Conservation (phyloP, 2,888 invertebrate genomes). For the Panzeria rudis region DNA sequence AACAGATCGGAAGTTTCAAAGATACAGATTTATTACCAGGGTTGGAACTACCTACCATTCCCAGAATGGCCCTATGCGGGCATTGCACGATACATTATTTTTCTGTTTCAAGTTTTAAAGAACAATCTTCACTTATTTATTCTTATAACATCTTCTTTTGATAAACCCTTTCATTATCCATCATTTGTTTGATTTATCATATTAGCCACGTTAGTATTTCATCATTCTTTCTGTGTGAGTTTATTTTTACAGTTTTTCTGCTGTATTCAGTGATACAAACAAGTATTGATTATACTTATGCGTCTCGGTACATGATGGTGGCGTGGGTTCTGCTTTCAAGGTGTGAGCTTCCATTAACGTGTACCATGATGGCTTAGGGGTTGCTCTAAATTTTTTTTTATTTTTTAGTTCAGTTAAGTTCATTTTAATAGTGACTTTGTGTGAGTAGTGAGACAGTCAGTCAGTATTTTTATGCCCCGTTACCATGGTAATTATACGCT, state of each 20-base stretch:
- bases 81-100: too few species aligned
- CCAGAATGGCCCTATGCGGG: too few species aligned
- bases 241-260: constrained; percentile 16
- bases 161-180: not conserved
- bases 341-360: constrained; percentile 62
- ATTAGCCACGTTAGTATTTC: constrained; percentile 39
- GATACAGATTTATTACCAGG: too few species aligned
- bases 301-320: constrained; percentile 60
- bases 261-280: constrained; percentile 26
- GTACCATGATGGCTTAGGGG: constrained; percentile 52
- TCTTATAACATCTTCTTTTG: not conserved
- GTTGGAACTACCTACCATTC: too few species aligned
- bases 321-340: constrained; percentile 65
- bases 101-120: too few species aligned
- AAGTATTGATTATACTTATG: constrained; percentile 60
- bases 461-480: constrained; percentile 64
- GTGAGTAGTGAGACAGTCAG: constrained; percentile 24
- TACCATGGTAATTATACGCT: constrained; percentile 71
- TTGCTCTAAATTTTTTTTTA: constrained; percentile 54
- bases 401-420: constrained; percentile 50
- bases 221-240: not conserved
- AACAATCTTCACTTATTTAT: not conserved
- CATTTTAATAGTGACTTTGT: constrained; percentile 12
- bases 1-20: too few species aligned
- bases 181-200: constrained; percentile 54